Base-by-base conservation (phyloP, 2,888 invertebrate species). In the Eupithecia vulgata region DNA sequence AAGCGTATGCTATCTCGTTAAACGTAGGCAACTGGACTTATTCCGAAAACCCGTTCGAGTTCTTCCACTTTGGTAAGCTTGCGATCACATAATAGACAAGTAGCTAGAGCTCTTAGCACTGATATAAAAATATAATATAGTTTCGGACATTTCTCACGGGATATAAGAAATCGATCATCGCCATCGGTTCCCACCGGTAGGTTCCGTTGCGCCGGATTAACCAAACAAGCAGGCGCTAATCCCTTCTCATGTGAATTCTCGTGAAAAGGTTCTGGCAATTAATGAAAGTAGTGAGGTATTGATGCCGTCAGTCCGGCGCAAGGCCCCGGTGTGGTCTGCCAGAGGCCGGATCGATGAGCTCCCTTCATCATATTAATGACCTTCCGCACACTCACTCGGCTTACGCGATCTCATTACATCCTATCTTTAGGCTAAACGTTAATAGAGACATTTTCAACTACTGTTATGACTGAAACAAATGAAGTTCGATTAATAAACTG, bases 401-500 rank as follows among this genome's bases (percentile, higher is more conserved):
- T 94, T 94, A 94, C 94, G 94, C 94, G 88, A 87, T 84, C 90
- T 93, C 94, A 94, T 94, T 94, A 94, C 84, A 85, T 83, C 82
- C 84, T 93, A 87, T 91, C 94, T 93, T 91, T 87, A 91, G 94
- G 94, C 94, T 89, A 94, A 92, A 92, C 90, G 89, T 88, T 93
- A 94, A 94, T 94, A 92, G 93, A 94, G 93, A 93, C 88, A 90
- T 94, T 93, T 87, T 85, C 82, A 88, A 91, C 89, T 89, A 88
- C 90, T 87, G 88, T 85, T 88, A 83, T 83, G 81, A 72, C 82
- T 75, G 78, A 85, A 87, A 93, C 84, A 87, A 91, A 93, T 90
- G 88, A 81, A 78, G 75, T 74, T 71, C 80, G 79, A 91, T 92
- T 88, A 90, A 89, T 92, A 87, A 90, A 76, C 78, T 80, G 79